Conservation (phyloP, 2,797 vertebrate species). For the Gymnoscopelus braueri region DNA sequence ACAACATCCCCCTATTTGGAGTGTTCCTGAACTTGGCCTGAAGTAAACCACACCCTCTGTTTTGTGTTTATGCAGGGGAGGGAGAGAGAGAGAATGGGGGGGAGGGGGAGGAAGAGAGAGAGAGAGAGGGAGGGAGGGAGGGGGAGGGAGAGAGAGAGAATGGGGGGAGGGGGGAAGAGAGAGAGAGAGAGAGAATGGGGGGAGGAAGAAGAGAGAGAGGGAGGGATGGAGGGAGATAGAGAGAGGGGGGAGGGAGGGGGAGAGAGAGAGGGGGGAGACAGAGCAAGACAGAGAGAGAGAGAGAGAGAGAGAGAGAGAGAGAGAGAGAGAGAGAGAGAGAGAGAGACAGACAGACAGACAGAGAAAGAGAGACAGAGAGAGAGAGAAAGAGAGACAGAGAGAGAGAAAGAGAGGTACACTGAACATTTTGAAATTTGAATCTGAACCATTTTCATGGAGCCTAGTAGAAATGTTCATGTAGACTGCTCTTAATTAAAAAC, state of each 20-base stretch:
- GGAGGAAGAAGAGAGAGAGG: no score
- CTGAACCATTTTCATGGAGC: not conserved
- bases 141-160: not conserved
- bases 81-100: conserved; percentile 5
- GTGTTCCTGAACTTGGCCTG: conserved; percentile 42
- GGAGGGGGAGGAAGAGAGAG: not conserved
- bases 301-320: not conserved
- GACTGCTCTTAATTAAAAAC: not conserved
- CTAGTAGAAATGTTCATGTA: not conserved
- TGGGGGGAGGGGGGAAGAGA: no score
- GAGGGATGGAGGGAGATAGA: conserved; percentile 3
- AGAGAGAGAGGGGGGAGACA: not conserved
- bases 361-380: no score
- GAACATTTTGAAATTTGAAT: not conserved
- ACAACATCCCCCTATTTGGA: conserved; percentile 71
- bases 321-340: no score
- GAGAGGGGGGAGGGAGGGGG: conserved; percentile 9
- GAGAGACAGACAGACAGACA: no score
- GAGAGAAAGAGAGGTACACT: not conserved
- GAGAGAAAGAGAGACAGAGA: no score
- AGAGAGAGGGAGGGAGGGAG: not conserved
- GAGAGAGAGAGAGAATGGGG: no score
- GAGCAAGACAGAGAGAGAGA: no score
- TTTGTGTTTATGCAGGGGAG: conserved; percentile 8
- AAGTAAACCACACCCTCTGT: conserved; percentile 45